phyloP scores from a whole-genome alignment of 2,113 vertebrate genomes.

The Cairina moschata region DNA sequence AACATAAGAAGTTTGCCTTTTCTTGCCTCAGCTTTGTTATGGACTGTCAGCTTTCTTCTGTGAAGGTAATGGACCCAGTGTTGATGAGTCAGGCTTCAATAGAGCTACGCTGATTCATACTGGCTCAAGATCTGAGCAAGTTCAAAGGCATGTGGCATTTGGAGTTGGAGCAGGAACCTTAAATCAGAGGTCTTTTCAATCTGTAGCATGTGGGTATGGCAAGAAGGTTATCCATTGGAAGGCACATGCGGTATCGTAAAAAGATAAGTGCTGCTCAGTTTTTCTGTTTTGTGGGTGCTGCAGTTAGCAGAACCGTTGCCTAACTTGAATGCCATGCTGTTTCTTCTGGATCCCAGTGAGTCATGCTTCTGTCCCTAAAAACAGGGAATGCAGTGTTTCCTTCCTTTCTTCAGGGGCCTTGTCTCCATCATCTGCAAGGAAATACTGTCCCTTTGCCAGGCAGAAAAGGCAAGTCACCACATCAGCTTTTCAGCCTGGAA shows the following conservation, averaged over 20 bases:
- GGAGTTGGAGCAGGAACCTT: neutral
- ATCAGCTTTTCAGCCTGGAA: conserved; percentile 1
- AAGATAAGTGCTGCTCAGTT: neutral
- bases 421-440: neutral
- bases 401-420: neutral
- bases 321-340: neutral
- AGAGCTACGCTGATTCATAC: neutral
- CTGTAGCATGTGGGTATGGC: neutral
- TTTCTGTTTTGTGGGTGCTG: neutral
- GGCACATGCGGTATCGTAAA: neutral
- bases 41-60: neutral
- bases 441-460: neutral
- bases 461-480: neutral
- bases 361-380: neutral
- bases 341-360: neutral
- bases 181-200: neutral
- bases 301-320: neutral
- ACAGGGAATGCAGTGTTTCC: neutral
- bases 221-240: neutral
- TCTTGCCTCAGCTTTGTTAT: neutral
- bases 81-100: neutral
- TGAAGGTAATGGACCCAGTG: neutral
- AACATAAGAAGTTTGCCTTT: neutral
- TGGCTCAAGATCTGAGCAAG: neutral
- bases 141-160: neutral